Evolutionary conservation across 2,113 vertebrate genomes (phyloP).

Genomic region (Indicator indicator): DNA sequence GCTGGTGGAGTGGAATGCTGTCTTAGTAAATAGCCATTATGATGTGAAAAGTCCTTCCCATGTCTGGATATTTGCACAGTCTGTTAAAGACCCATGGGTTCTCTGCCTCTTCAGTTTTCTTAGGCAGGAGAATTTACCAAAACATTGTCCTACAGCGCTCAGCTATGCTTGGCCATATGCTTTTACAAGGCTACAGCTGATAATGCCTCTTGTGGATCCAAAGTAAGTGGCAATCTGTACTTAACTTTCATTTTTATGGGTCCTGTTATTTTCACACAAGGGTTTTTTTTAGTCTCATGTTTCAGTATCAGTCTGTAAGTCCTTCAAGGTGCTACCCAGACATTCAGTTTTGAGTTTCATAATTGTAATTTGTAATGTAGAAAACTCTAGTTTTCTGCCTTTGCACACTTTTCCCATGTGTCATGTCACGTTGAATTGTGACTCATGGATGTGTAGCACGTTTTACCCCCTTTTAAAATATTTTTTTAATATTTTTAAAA

Average conservation of each 20-base stretch:
- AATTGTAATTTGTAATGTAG: neutral
- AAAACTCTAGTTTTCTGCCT: neutral
- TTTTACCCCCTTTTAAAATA: neutral
- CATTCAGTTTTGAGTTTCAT: neutral
- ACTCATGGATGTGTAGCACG: neutral
- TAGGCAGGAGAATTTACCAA: constrained; percentile 94
- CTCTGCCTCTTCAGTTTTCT: constrained; percentile 98
- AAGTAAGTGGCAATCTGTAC: constrained; percentile 81
- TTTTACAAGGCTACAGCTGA: constrained; percentile 92
- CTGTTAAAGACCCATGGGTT: constrained; percentile 96
- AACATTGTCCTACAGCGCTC: constrained; percentile 94
- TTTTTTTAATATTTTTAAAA: neutral
- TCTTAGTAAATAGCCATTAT: constrained; percentile 94
- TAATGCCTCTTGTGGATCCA: constrained; percentile 95
- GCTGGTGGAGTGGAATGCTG: constrained; percentile 96
- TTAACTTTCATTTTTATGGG: neutral
- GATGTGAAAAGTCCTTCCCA: constrained; percentile 98
- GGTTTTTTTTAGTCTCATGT: neutral
- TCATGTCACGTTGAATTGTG: neutral
- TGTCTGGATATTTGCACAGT: constrained; percentile 98
- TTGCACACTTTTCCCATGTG: neutral
- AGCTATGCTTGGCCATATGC: constrained; percentile 97
- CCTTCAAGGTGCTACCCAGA: neutral
- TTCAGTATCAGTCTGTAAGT: neutral
- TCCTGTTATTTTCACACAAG: neutral